Evolutionary conservation across 2,113 vertebrate species (phyloP).

Genomic region (Calypte anna): DNA sequence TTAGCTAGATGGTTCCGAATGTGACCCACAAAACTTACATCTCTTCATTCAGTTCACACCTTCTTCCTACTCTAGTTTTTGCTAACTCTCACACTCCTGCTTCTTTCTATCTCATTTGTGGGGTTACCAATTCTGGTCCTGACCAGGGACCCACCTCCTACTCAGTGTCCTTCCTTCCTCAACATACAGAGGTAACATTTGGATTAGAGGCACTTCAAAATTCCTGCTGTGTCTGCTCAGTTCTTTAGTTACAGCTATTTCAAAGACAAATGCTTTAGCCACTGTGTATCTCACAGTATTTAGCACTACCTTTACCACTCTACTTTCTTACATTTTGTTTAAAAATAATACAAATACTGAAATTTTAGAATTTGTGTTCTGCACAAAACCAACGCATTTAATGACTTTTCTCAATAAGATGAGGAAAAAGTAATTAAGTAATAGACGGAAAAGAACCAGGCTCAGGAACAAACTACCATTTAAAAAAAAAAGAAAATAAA

Average conservation of each 20-base stretch:
- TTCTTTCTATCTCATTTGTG: not conserved
- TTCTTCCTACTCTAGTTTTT: not conserved
- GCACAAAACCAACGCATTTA: not conserved
- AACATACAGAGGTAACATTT: not conserved
- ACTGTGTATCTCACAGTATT: not conserved
- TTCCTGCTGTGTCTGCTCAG: not conserved
- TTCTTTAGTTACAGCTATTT: not conserved
- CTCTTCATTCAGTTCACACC: not conserved
- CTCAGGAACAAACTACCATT: slow-evolving; percentile 44
- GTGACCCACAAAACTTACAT: not conserved
- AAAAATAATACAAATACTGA: not conserved
- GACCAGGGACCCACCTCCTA: not conserved
- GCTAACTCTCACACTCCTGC: not conserved
- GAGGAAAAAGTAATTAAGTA: slow-evolving; percentile 5
- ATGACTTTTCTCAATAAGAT: slow-evolving; percentile 12
- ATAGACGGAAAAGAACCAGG: slow-evolving; percentile 32
- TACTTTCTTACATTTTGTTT: not conserved
- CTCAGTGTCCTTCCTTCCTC: not conserved
- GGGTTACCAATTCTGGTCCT: not conserved
- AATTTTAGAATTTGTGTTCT: not conserved
- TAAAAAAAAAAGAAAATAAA: not conserved
- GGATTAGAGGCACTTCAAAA: not conserved
- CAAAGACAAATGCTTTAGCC: not conserved
- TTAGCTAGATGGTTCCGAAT: not conserved
- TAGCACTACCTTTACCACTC: not conserved